Evolutionary conservation across 2,888 invertebrate genomes (phyloP).

Genomic region (Parthenolecanium corni): DNA sequence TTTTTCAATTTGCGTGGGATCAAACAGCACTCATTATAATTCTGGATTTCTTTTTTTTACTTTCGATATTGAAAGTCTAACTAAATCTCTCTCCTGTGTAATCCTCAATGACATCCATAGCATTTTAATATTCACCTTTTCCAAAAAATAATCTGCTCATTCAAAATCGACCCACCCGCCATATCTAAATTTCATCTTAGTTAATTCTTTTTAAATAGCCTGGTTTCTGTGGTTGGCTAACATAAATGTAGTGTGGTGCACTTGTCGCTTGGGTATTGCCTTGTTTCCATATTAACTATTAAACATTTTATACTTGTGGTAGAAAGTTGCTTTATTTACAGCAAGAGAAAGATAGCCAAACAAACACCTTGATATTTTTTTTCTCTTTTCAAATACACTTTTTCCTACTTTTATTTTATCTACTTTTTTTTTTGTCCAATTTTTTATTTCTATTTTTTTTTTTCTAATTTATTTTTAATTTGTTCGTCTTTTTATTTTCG

Average conservation of each 20-base stretch:
- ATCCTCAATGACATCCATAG: no score
- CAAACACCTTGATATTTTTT: conserved; percentile 23
- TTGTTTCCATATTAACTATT: conserved; percentile 25
- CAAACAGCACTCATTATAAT: no score
- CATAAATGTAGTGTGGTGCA: conserved; percentile 27
- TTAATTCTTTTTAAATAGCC: conserved; percentile 9
- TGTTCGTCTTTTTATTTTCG: neutral
- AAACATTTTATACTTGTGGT: conserved; percentile 23
- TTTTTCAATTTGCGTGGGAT: no score
- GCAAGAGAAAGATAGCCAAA: conserved; percentile 21
- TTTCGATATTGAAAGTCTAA: no score
- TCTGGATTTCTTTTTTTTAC: no score
- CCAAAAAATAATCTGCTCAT: no score
- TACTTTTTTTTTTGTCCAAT: neutral
- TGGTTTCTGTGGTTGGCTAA: conserved; percentile 22
- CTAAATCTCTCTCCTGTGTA: no score
- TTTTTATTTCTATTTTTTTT: conserved; percentile 7
- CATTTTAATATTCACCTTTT: no score
- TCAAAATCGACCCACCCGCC: no score
- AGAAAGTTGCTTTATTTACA: conserved; percentile 27
- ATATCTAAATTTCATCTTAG: neutral
- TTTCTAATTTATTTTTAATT: neutral
- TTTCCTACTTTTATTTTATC: neutral
- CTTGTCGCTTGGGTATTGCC: conserved; percentile 27
- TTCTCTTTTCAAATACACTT: neutral